These are phyloP conservation scores for Oryzias celebensis DNA, from an alignment of 2,113 vertebrate genomes.

Conservation along the genomic window DNA sequence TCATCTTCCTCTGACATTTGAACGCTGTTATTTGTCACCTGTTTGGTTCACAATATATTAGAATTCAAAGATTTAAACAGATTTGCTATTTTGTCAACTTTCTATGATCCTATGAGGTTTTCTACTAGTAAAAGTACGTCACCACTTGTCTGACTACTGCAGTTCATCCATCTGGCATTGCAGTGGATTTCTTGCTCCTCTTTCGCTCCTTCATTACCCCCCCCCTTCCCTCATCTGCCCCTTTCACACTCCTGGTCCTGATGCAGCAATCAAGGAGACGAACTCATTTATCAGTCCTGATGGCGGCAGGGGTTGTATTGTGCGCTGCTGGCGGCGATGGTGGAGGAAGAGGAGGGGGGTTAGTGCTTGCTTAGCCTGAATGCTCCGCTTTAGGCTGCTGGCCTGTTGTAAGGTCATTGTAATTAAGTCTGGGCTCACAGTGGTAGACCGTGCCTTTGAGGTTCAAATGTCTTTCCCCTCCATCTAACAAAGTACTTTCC, in stretches of 20 bases:
- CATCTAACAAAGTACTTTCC: constrained; percentile 60
- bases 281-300: constrained; percentile 63
- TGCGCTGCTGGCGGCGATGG: constrained; percentile 11
- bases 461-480: constrained; percentile 67
- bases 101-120: background rate
- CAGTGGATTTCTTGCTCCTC: background rate
- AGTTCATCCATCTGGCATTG: too few species aligned
- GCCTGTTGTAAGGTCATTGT: constrained; percentile 73
- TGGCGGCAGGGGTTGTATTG: constrained; percentile 58
- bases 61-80: too few species aligned
- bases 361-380: constrained; percentile 44
- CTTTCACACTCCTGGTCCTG: constrained; percentile 34
- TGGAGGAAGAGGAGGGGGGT: background rate
- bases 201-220: background rate
- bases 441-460: constrained; percentile 69
- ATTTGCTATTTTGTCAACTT: too few species aligned
- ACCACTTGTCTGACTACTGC: too few species aligned
- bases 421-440: constrained; percentile 72
- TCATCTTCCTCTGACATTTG: too few species aligned
- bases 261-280: constrained; percentile 65
- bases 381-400: constrained; percentile 61
- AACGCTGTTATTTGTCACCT: too few species aligned
- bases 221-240: constrained; percentile 4
- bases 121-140: constrained; percentile 29
- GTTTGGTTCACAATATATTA: too few species aligned